Evolutionary conservation across 2,797 vertebrate genomes (phyloP), one percentile per base, ranked within the genome.

Genomic region (Amphiprion clarkii): DNA sequence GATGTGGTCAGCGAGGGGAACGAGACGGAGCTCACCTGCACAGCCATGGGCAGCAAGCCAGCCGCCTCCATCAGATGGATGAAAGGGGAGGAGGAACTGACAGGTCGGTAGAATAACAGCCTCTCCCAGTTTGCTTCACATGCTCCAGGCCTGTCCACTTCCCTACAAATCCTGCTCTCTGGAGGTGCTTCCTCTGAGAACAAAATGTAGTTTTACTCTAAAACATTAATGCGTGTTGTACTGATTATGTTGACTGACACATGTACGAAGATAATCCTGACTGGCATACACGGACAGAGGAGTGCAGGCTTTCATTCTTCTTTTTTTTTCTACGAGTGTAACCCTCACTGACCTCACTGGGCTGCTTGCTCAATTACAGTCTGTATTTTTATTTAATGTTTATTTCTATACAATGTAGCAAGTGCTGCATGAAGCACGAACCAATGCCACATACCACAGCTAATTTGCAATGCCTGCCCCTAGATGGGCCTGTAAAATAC

Each of bases 21-120:
- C 49, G 97, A 98, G 94, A 97, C 98, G 0, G 97, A 99, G 94
- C 96, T 99, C 92, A 99, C 97, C 94, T 99, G 98, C 92, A 98
- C 95, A 0, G 96, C 97, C 88, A 96, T 97, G 89, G 98, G 97
- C 94, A 97, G 97, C 94, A 97, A 97, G 90, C 98, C 98, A 62
- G 96, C 97, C 68, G 97, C 97, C 27, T 96, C 95, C 80, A 97
- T 99, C 95, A 94, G 96, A 89, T 99, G 98, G 98, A 96, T 98
- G 95, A 99, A 99, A 92, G 97, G 96, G 58, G 97, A 96, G 94
- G 96, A 96, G 81, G 96, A 97, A 88, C 95, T 99, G 51, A 94
- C 95, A 67, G 98, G 98, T 99, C 85, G 73, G 94, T 92, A 55
- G 83, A 90, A 89, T 78, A 89, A 87, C 91, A 91, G 86, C 89